Evolutionary conservation across 2,113 vertebrate genomes (phyloP), one percentile per base, ranked within the genome.

Genomic region (Sinocyclocheilus anophthalmus): DNA sequence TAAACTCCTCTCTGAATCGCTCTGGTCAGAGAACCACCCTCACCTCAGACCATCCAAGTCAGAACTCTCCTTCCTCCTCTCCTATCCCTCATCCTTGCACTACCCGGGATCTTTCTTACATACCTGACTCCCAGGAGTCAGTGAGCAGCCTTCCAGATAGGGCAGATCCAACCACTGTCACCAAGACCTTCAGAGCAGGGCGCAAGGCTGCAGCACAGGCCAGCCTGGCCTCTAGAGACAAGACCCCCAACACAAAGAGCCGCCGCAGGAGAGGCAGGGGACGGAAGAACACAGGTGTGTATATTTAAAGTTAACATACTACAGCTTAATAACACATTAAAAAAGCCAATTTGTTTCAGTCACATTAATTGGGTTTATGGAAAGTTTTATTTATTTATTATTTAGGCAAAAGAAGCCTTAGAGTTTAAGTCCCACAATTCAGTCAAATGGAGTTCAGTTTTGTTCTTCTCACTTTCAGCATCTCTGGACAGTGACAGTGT

Each of bases 121-220:
- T 97, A 90, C 95, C 96, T 87, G 96, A 94, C 20, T 99, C 98
- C 4, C 89, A 97, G 86, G 96, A 96, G 88, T 99, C 97, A 91
- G 95, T 96, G 87, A 97, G 96, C 93, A 99, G 96, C 92, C 92
- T 98, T 90, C 96, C 96, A 5, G 97, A 97, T 76, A 94, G 95
- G 0, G 90, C 91, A 14, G 97, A 98, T 90, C 96, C 97, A 84
- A 95, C 96, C 87, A 98, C 96, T 24, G 93, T 99, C 76, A 97
- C 97, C n/a, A 98, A 97, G 93, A 96, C 96, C 2, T 99, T 97
- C 88, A 97, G 96, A 89, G 92, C 95, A 0, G 96, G 96, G 0
- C 94, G 95, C 84, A 99, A 99, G 93, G 96, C 97, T 37, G 96
- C 96, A 10, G 97, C 98, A 0, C 97, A 98, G 90, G 97, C 97